Evolutionary conservation across 2,113 vertebrate species (phyloP).

Genomic region (Talpa occidentalis): DNA sequence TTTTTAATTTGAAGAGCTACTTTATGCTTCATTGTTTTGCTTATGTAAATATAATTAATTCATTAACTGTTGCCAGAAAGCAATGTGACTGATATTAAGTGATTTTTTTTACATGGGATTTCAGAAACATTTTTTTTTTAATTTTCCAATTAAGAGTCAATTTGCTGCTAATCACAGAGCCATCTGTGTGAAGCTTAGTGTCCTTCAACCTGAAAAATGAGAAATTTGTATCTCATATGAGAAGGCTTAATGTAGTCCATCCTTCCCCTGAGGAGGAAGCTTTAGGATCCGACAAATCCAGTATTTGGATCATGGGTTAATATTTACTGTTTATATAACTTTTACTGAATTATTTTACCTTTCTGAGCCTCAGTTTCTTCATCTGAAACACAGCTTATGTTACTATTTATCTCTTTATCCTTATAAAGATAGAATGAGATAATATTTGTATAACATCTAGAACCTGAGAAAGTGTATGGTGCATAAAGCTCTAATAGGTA

Average conservation of each 20-base stretch:
- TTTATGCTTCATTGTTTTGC: conserved; percentile 69
- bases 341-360: not conserved
- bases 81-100: conserved; percentile 63
- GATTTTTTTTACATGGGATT: conserved; percentile 59
- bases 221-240: not conserved
- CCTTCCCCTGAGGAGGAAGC: not conserved
- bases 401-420: not conserved
- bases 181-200: conserved; percentile 57
- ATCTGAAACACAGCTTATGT: not conserved
- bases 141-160: conserved; percentile 66
- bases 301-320: not conserved
- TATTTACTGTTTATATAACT: not conserved
- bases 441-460: not conserved
- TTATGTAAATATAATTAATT: conserved; percentile 76
- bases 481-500: not conserved
- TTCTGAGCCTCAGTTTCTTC: not conserved
- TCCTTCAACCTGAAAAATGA: conserved; percentile 50
- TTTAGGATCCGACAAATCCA: not conserved
- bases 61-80: conserved; percentile 60
- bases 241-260: not conserved
- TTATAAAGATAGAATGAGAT: not conserved
- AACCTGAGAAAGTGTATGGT: not conserved
- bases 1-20: conserved; percentile 43
- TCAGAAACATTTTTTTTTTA: conserved; percentile 41
- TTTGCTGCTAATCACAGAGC: conserved; percentile 68